Evolutionary conservation across 2,113 vertebrate genomes (phyloP), one percentile per base, ranked within the genome.

Genomic region (Turnix velox): DNA sequence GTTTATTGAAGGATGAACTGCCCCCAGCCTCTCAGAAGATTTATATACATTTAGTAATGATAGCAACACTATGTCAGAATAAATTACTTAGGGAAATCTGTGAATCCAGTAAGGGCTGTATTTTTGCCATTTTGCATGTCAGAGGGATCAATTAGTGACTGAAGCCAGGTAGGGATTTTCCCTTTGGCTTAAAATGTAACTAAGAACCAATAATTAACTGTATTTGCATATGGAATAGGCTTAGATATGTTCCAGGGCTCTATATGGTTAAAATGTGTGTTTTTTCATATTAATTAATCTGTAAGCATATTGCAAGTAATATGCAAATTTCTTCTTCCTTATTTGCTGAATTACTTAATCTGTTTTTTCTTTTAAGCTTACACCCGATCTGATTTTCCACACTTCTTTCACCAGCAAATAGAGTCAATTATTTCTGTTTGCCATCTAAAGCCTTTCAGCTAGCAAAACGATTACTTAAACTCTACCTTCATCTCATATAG

Each of bases 341-440:
- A 71, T 97, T 94, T 87, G 16, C 18, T 66, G 35, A 73, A 39
- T 88, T 65, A 66, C 35, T 74, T 94, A 90, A 94, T 63, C 37
- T 83, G 77, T 61, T 87, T 83, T 93, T 86, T 73, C 15, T 46
- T 94, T 85, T 83, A 68, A 90, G 58, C 2, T 83, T 81, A 28
- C 2, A 49, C 22, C 82, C 67, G 54, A 40, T 92, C n/a, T 77
- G 28, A 33, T 68, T 87, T 94, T 88, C 42, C 83, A 33, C 30
- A 42, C 23, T 78, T 68, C 65, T 88, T 93, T 83, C 49, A 51
- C 37, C n/a, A 43, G 19, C 0, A 0, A 46, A 90, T 81, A 66
- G 93, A 87, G 69, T 23, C 51, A 80, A 68, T 75, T 87, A 77
- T 65, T 96, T 82, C 69, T 92, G 49, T 89, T 94, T 84, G 61